Base-by-base conservation (phyloP, 2,113 vertebrate species). In the Eleginops maclovinus region DNA sequence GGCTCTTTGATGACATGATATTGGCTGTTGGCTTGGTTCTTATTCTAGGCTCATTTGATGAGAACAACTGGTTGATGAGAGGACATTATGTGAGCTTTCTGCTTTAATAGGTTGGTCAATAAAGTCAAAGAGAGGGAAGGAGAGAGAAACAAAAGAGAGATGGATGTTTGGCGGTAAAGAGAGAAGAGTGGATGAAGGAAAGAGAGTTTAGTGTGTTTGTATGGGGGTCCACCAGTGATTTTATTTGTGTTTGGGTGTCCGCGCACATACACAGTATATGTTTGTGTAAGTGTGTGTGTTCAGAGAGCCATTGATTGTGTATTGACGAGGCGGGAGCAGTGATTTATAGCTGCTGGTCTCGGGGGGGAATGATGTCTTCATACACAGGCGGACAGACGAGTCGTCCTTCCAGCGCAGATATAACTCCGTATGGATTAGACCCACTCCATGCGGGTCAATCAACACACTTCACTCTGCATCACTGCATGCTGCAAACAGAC, bases 281-380 rank as follows among this genome's bases (percentile, higher is more conserved):
- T 65, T 44, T 31, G 56, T 62, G 64, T 62, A 54, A 56, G 58
- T 75, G 62, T 72, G 73, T 59, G 60, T 72, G 70, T 67, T 74
- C 24, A 77, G 62, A 67, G 74, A 22, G 55, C 1, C 83, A 91
- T 91, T 89, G 92, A 91, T 89, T 88, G 77, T 64, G 72, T 88
- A 92, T 93, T 87, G 92, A 92, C 58, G 78, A 85, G 77, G 81
- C n/a, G 21, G 72, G 51, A 82, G 85, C 60, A 10, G 88, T 91
- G 92, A 92, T 92, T 91, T 91, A 93, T 92, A 71, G 77, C 83
- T 55, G 71, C 58, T 62, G 62, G 70, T 86, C 88, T 74, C 73
- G 1, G 67, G 72, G n/a, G 49, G 83, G 79, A 81, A 83, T 75
- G 62, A 89, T 49, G 84, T 91, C 84, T 87, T 91, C 89, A 87